Conservation (phyloP, 2,797 vertebrate genomes). For the Xenopus petersii region DNA sequence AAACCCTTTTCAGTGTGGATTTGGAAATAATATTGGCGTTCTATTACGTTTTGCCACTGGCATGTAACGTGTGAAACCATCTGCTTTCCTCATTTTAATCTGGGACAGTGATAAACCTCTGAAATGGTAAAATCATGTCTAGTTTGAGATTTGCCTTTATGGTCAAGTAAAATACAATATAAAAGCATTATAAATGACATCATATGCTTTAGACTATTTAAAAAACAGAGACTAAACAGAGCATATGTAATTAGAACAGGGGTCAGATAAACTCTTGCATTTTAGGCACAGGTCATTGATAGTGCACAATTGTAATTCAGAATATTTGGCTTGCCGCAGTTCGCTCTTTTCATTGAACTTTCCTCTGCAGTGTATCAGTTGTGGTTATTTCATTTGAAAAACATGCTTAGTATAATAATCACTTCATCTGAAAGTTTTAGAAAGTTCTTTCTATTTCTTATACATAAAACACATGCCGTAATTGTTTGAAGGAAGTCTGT, state of each 20-base stretch:
- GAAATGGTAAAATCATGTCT: constrained; percentile 4
- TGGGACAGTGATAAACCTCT: constrained; percentile 8
- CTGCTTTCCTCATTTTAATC: constrained; percentile 17
- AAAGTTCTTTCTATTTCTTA: constrained; percentile 14
- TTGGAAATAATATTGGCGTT: neutral
- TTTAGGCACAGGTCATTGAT: constrained; percentile 19
- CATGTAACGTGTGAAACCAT: constrained; percentile 10
- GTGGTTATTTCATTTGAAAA: constrained; percentile 18
- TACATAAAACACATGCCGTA: constrained; percentile 33
- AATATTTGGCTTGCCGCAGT: neutral
- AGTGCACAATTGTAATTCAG: constrained; percentile 22
- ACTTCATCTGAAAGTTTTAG: constrained; percentile 12
- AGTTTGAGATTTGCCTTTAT: constrained; percentile 3
- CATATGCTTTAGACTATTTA: constrained; percentile 3
- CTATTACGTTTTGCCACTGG: constrained; percentile 7
- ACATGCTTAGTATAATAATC: constrained; percentile 28
- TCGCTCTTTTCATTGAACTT: constrained; percentile 5
- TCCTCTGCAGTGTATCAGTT: constrained; percentile 14
- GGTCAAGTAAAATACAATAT: constrained; percentile 21
- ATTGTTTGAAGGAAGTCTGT: constrained; percentile 22
- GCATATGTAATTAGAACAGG: constrained; percentile 15
- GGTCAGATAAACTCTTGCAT: constrained; percentile 25
- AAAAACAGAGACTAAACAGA: constrained; percentile 41
- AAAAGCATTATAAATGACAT: constrained; percentile 24
- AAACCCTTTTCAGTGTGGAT: neutral